Base-by-base conservation (phyloP, 2,888 invertebrate species). In the Gortyna flavago region DNA sequence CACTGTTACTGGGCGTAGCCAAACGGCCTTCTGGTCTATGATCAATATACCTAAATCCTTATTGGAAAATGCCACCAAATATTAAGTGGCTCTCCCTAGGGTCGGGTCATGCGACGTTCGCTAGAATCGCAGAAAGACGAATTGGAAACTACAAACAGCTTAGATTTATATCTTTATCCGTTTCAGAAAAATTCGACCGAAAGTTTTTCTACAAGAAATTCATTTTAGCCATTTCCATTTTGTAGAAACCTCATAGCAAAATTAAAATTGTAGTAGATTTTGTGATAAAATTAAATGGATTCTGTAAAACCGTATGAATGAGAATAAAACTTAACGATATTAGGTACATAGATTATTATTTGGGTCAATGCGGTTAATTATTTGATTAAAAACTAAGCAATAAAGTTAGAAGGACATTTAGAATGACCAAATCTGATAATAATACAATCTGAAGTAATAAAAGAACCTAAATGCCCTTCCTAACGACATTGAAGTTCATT, bases 401-500 rank as follows among this genome's bases (percentile, higher is more conserved):
- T 64, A 67, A 54, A 68, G 25, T 57, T 13, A 13, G 7, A 65
- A 61, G 13, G 13, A 54, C 21, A 65, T 76, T 65, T 44, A n/a
- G 6, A 57, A 61, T 65, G 13, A 51, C 51, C 29, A n/a, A 82
- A 71, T 67, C 70, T 32, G 57, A 72, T 68, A 65, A 74, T 73
- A 69, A 61, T 44, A 57, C 25, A 71, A 83, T 69, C 78, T 64
- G 44, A 69, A 71, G 72, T 69, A 86, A 71, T 78, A 84, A 84
- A 83, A 84, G 54, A 78, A 70, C 61, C 54, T 16, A 66, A 83
- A 64, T 71, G 71, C 65, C 64, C 35, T 73, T 68, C 59, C 61
- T 79, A 62, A 74, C 65, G 84, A 74, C 68, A 68, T 68, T 84
- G 57, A 74, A 84, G 83, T 73, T 86, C 84, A 84, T 84, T 86